Evolutionary conservation across 2,113 vertebrate species (phyloP), one percentile per base, ranked within the genome.

Genomic region (Boleophthalmus pectinirostris): DNA sequence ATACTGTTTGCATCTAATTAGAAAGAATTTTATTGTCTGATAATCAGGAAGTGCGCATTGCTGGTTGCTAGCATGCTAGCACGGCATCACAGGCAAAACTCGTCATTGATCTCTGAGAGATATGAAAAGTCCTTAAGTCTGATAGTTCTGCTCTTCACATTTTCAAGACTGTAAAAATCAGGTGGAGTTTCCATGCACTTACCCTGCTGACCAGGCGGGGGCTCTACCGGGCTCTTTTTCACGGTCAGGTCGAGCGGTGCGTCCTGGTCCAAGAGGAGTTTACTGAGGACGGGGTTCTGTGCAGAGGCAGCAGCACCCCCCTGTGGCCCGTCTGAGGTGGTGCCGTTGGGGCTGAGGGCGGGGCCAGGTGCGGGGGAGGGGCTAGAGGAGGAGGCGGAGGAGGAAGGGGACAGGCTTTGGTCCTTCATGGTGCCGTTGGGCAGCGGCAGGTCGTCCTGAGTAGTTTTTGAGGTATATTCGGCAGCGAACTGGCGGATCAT

Each of bases 381-480:
- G 18, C 83, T 86, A 70, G 88, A 93, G 92, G 95, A 93, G 92
- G 95, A 91, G 83, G 88, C 86, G 67, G 89, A 88, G 73, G 91
- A 90, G 18, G 75, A 83, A 61, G 89, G 87, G 66, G 90, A 95
- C 94, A 96, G 95, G 94, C 96, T 98, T 98, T 98, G 97, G 97
- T 99, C 97, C 96, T 98, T 98, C 95, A 95, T 97, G 85, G 61
- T 79, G 95, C 96, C 96, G 95, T 98, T 97, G 95, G 95, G 95
- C 94, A 93, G 95, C 93, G 95, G 96, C 90, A 95, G 94, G 94
- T 96, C 96, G 94, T 98, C 97, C 97, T 99, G 97, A 98, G 97
- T 96, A 95, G 93, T 98, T 96, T 99, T 98, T 98, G 97, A 99
- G 97, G 98, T 99, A 99, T 98, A 99, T 99, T 99, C 97, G 91